Evolutionary conservation across 2,888 invertebrate species (phyloP), one percentile per base, ranked within the genome.

Genomic region (Aphodius granarius): DNA sequence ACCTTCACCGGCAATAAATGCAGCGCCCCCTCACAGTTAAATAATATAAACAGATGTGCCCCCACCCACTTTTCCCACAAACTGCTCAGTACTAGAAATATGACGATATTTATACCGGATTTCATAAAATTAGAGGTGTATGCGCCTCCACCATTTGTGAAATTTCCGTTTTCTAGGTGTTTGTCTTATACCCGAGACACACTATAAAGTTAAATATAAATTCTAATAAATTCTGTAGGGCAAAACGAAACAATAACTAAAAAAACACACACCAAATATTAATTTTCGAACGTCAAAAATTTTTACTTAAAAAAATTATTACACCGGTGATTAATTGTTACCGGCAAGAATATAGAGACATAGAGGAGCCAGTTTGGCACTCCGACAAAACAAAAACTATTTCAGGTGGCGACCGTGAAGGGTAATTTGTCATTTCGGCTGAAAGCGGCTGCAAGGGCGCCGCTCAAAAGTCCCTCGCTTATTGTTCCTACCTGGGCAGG

Each of bases 331-430:
- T 73, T 73, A 73, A 73, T 73, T 63, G 73, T 64, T 23, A 65
- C 21, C 18, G 21, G 22, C 23, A 65, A 73, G 73, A 21, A 65
- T 22, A 63, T 64, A 4, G 20, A 22, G 43, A 43, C 43, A 43
- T 43, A 43, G 43, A 43, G 43, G 73, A 17, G 22, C 73, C 22
- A 19, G 73, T 64, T 18, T 22, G 63, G 64, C 21, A 15, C 23
- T 22, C 65, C 65, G 65, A 63, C n/a, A 16, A 71, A 71, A 71
- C 63, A 73, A 73, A 63, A 73, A 72, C 73, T 73, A 73, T 73
- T 73, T 73, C 73, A 73, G 73, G 73, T 73, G 73, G 64, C 73
- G 65, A 64, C 63, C 18, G 23, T 73, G 73, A 73, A 73, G 73
- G 73, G 73, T 65, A 73, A 73, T 73, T 73, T 73, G 73, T 73